Percentiles rank a stretch among this genome's conserved stretches.
phyloP scores from a whole-genome alignment of 2,888 invertebrate genomes.

The Trissonchulus latispiculum region DNA sequence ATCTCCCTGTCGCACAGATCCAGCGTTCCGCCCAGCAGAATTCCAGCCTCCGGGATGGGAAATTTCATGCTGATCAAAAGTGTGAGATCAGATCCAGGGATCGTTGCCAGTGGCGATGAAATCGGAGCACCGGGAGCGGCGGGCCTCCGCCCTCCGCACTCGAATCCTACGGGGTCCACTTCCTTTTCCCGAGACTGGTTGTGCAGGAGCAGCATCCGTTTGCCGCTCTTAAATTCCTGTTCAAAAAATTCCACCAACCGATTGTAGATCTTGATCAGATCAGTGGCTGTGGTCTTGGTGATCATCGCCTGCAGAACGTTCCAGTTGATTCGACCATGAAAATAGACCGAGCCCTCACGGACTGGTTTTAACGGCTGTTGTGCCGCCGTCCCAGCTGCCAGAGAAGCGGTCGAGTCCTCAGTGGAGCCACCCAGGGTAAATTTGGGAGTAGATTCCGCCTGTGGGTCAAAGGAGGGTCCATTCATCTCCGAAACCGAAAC shows the following conservation, averaged over 20 bases:
- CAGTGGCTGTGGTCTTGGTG: slow-evolving; percentile 89
- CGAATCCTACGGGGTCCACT: too few relatives aligned
- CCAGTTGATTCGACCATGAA: slow-evolving; percentile 57
- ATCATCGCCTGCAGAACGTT: slow-evolving; percentile 93
- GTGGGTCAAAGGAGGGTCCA: neutral
- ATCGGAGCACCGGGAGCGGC: slow-evolving; percentile 46
- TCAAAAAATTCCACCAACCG: slow-evolving; percentile 95
- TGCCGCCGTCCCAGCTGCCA: too few relatives aligned
- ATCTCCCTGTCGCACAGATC: slow-evolving; percentile 61
- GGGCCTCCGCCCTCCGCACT: too few relatives aligned
- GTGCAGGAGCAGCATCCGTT: neutral
- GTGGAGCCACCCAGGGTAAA: neutral
- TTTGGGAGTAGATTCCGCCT: too few relatives aligned
- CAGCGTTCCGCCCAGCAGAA: slow-evolving; percentile 74
- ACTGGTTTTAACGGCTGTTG: neutral
- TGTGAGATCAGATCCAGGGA: slow-evolving; percentile 71
- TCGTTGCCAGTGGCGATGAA: slow-evolving; percentile 89
- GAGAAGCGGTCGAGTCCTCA: neutral
- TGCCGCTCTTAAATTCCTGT: slow-evolving; percentile 88
- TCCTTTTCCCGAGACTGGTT: neutral
- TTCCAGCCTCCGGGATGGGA: slow-evolving; percentile 53
- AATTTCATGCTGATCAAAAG: slow-evolving; percentile 59
- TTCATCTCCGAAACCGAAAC: slow-evolving; percentile 2
- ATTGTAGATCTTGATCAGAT: slow-evolving; percentile 88
- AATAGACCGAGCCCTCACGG: slow-evolving; percentile 3